phyloP scores from a whole-genome alignment of 2,113 vertebrate species.

The Poicephalus meyeri region DNA sequence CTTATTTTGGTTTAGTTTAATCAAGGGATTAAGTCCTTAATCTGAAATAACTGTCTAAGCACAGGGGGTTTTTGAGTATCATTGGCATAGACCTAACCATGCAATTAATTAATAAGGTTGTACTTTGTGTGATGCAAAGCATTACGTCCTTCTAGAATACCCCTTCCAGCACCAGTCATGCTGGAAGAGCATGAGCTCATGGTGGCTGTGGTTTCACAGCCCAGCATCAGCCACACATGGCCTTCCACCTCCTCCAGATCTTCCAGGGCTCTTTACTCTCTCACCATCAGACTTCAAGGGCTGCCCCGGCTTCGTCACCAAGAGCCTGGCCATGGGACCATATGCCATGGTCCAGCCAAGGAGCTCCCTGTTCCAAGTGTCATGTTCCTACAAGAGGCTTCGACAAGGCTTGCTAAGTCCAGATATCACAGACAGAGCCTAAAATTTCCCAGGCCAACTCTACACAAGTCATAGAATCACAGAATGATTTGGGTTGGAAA shows the following conservation, averaged over 20 bases:
- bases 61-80: not conserved
- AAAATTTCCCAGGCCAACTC: not conserved
- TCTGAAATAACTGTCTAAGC: constrained; percentile 56
- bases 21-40: constrained; percentile 57
- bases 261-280: not conserved
- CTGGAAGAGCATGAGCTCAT: fast-evolving
- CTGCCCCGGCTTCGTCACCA: not conserved
- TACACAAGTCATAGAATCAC: not conserved
- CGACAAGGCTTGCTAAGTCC: not conserved
- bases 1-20: constrained; percentile 48
- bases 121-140: not conserved
- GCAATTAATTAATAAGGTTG: not conserved
- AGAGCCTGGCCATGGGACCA: not conserved
- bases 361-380: not conserved
- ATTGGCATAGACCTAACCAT: not conserved
- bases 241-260: not conserved
- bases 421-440: not conserved
- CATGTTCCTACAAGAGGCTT: not conserved
- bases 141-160: not conserved
- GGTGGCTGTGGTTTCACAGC: not conserved
- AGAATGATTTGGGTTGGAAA: not conserved
- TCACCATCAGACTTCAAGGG: not conserved
- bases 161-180: not conserved
- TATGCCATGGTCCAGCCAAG: not conserved
- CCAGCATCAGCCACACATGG: not conserved